A percentile compares a stretch with the other conserved stretches of the same genome.
phyloP scores from a whole-genome alignment of 2,888 invertebrate species.

The Ectemnius cavifrons region DNA sequence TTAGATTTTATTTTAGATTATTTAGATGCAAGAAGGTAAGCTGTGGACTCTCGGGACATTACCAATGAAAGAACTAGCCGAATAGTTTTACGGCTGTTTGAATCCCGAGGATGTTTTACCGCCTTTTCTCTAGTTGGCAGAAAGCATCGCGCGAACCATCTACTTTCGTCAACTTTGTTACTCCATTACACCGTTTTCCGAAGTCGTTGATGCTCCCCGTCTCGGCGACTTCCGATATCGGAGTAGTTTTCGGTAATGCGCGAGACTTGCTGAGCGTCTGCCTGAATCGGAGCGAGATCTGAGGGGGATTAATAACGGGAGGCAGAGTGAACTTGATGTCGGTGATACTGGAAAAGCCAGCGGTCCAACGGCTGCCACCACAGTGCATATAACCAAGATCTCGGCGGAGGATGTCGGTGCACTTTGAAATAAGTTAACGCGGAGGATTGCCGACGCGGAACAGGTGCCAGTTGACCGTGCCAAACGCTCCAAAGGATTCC shows the following conservation, averaged over 20 bases:
- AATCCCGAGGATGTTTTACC: too few relatives aligned
- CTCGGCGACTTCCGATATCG: conserved; percentile 26
- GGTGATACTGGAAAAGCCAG: conserved; percentile 20
- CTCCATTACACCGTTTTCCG: conserved; percentile 55
- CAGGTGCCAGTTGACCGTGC: conserved; percentile 5
- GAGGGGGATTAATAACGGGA: conserved; percentile 23
- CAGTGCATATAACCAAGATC: conserved; percentile 42
- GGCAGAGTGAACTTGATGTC: conserved; percentile 26
- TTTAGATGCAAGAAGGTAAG: too few relatives aligned
- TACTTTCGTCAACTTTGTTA: conserved; percentile 23
- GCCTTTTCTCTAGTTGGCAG: too few relatives aligned
- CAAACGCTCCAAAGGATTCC: neutral
- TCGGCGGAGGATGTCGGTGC: conserved; percentile 16
- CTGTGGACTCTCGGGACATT: too few relatives aligned
- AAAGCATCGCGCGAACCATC: too few relatives aligned
- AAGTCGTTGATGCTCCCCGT: conserved; percentile 53
- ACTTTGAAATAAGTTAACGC: conserved; percentile 22
- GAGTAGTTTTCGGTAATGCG: conserved; percentile 25
- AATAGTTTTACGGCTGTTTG: too few relatives aligned
- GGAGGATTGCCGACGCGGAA: conserved; percentile 4
- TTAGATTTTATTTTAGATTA: too few relatives aligned
- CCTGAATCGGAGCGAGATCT: conserved; percentile 16
- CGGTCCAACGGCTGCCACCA: conserved; percentile 25
- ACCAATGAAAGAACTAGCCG: too few relatives aligned
- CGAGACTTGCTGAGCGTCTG: conserved; percentile 8